Conservation (phyloP, 2,797 vertebrate species). For the Argya squamiceps region DNA sequence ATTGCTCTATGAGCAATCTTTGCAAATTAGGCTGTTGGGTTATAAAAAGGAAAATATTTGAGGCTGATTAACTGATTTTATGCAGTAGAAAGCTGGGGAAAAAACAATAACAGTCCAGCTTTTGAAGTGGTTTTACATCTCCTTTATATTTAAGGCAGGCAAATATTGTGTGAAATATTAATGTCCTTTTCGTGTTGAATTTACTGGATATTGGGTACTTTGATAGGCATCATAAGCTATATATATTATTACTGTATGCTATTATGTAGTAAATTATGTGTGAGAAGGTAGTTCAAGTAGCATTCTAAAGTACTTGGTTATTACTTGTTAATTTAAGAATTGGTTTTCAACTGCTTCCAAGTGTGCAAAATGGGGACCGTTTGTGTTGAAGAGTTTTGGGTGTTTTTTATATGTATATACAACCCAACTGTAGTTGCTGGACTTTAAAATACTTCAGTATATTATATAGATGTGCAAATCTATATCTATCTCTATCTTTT, state of each 20-base stretch:
- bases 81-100: background rate
- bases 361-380: background rate
- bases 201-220: background rate
- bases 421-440: background rate
- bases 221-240: background rate
- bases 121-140: background rate
- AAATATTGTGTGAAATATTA: background rate
- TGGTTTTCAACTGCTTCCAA: background rate
- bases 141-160: background rate
- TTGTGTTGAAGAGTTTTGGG: background rate
- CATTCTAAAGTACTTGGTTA: background rate
- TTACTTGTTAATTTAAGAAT: background rate
- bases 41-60: constrained; percentile 27
- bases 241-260: background rate
- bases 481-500: background rate
- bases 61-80: background rate
- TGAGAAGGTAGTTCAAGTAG: background rate
- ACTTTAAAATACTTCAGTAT: background rate
- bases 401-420: fast-evolving
- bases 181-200: background rate
- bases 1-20: background rate
- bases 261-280: background rate
- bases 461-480: background rate
- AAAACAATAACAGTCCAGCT: background rate
- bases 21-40: background rate